Evolutionary conservation across 2,888 invertebrate genomes (phyloP).

Genomic region (Lacanobia wlatinum): DNA sequence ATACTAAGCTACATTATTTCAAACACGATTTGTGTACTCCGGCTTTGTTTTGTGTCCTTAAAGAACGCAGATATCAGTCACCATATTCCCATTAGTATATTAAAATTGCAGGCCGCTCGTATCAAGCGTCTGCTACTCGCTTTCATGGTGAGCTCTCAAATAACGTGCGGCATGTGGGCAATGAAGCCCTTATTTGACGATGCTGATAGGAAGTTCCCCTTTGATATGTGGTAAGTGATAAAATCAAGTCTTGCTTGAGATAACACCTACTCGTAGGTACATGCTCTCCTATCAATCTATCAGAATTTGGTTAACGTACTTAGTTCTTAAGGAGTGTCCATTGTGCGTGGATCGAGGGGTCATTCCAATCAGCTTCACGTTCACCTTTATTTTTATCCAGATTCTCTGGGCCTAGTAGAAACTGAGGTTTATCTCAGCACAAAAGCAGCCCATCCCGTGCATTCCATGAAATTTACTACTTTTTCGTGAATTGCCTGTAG

Average conservation of each 20-base stretch:
- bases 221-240: slow-evolving; percentile 84
- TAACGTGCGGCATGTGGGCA: slow-evolving; percentile 83
- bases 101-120: slow-evolving; percentile 77
- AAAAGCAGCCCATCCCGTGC: background rate
- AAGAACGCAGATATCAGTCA: background rate
- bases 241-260: background rate
- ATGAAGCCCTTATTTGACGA: slow-evolving; percentile 84
- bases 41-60: slow-evolving; percentile 1
- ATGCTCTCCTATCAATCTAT: no score
- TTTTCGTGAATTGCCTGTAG: background rate
- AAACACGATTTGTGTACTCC: slow-evolving; percentile 39
- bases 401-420: no score
- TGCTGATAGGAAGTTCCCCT: slow-evolving; percentile 82
- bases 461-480: background rate
- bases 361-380: no score
- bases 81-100: slow-evolving; percentile 69
- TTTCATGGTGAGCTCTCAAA: slow-evolving; percentile 83
- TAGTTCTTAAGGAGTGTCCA: no score
- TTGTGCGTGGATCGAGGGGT: no score
- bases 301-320: no score
- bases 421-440: no score
- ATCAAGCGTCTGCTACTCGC: slow-evolving; percentile 81
- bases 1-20: background rate
- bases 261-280: no score
- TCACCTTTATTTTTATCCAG: no score